Conservation (phyloP, 2,797 vertebrate genomes). For the Pseudomugil gertrudae region DNA sequence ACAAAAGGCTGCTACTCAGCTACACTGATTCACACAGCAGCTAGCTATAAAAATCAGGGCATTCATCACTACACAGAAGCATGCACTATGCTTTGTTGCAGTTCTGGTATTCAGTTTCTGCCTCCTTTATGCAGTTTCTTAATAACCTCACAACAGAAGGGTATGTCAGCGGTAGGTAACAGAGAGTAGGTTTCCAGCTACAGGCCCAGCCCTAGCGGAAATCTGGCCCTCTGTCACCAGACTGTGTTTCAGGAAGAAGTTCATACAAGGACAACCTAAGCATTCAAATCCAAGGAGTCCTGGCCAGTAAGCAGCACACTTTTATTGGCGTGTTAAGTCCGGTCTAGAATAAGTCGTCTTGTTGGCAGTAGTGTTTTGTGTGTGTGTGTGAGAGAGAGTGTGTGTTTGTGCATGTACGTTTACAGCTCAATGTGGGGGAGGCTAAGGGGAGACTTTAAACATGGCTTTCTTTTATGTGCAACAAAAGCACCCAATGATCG, state of each 20-base stretch:
- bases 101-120: constrained; percentile 65
- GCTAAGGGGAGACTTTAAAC: constrained; percentile 56
- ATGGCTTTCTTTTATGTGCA: constrained; percentile 46
- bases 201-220: constrained; percentile 61
- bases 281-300: constrained; percentile 73
- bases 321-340: constrained; percentile 79
- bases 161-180: constrained; percentile 73
- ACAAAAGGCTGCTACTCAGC: constrained; percentile 58
- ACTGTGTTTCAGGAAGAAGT: constrained; percentile 76
- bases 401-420: constrained; percentile 13
- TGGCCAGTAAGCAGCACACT: constrained; percentile 77
- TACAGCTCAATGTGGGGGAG: constrained; percentile 45
- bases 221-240: constrained; percentile 72
- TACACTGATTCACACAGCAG: constrained; percentile 46
- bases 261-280: constrained; percentile 81
- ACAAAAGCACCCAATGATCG: constrained; percentile 56
- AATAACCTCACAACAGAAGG: constrained; percentile 70
- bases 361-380: constrained; percentile 32
- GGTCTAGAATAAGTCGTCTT: constrained; percentile 65
- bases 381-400: constrained; percentile 23
- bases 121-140: constrained; percentile 65
- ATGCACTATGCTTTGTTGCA: constrained; percentile 62
- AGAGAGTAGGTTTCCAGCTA: constrained; percentile 57
- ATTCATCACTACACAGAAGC: constrained; percentile 58
- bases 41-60: constrained; percentile 53